Base-by-base conservation (phyloP, 2,888 invertebrate genomes). In the Ophioninae sp. region DNA sequence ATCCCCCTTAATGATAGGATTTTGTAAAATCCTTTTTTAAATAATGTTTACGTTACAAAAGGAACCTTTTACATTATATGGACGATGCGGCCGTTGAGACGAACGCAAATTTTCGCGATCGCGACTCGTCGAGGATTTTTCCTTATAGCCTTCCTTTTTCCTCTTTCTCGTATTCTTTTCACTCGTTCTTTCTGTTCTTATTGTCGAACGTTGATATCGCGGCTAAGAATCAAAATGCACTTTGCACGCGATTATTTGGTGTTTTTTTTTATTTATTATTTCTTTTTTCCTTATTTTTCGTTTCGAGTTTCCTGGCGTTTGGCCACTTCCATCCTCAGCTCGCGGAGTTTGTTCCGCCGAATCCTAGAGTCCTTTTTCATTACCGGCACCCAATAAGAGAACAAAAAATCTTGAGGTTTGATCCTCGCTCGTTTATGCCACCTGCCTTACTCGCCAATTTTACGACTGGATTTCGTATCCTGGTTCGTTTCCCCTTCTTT, bases 41-140 rank as follows among this genome's bases (percentile, higher is more conserved):
- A n/a, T n/a, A n/a, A n/a, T n/a, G n/a, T n/a, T n/a, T n/a, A n/a
- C n/a, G n/a, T n/a, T n/a, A n/a, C n/a, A n/a, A n/a, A n/a, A n/a
- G n/a, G n/a, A n/a, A n/a, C n/a, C 73, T 78, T 83, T 81, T 83
- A 81, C 78, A 78, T 73, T 78, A 81, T 65, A 39, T 69, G 64
- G 68, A 30, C 30, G 30, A 30, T 37, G 76, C 8, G 39, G 72
- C 50, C 65, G 65, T 70, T 67, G 5, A 23, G 70, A 57, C 21
- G 2, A 50, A 3, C 44, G 59, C 59, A 10, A 67, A 57, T 8
- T 80, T 59, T 74, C 30, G 39, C 62, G 76, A 68, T 44, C 30
- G 20, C 79, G 76, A 79, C 79, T 79, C 79, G 68, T 83, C 76
- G 68, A 77, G 68, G 61, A 56, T 20, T 44, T n/a, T 17, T 41